Evolutionary conservation across 2,797 vertebrate genomes (phyloP).

Genomic region (Rhinophrynus dorsalis): DNA sequence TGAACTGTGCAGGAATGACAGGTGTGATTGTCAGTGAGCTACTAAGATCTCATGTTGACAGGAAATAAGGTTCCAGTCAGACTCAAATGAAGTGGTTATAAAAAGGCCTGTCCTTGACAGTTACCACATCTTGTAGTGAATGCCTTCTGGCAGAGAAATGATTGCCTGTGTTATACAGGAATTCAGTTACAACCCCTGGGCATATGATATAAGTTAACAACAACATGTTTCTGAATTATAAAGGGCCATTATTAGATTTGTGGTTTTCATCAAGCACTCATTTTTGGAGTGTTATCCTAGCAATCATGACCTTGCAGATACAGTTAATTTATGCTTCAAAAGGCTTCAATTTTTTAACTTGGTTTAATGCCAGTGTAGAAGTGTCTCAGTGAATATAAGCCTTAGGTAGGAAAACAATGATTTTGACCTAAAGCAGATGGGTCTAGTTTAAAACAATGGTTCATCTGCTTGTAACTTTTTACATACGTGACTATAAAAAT

Average conservation of each 20-base stretch:
- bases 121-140: slow-evolving; percentile 6
- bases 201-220: slow-evolving; percentile 21
- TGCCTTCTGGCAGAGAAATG: slow-evolving; percentile 21
- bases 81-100: slow-evolving; percentile 26
- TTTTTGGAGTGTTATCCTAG: slow-evolving; percentile 1
- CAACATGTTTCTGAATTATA: slow-evolving; percentile 25
- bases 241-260: slow-evolving; percentile 37
- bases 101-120: background rate
- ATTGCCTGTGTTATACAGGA: slow-evolving; percentile 30
- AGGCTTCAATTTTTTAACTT: slow-evolving; percentile 1
- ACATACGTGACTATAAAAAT: too few species aligned
- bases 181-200: slow-evolving; percentile 21
- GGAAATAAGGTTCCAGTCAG: slow-evolving; percentile 19
- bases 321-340: slow-evolving; percentile 28
- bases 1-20: background rate
- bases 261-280: slow-evolving; percentile 20
- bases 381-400: slow-evolving; percentile 7
- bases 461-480: too few species aligned
- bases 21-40: background rate
- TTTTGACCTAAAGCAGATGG: slow-evolving; percentile 11
- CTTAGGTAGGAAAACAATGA: background rate
- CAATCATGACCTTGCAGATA: slow-evolving; percentile 20
- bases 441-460: too few species aligned
- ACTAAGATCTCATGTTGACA: slow-evolving; percentile 1
- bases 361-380: slow-evolving; percentile 11